Base-by-base conservation (phyloP, 2,113 vertebrate genomes). In the Steatornis caripensis region DNA sequence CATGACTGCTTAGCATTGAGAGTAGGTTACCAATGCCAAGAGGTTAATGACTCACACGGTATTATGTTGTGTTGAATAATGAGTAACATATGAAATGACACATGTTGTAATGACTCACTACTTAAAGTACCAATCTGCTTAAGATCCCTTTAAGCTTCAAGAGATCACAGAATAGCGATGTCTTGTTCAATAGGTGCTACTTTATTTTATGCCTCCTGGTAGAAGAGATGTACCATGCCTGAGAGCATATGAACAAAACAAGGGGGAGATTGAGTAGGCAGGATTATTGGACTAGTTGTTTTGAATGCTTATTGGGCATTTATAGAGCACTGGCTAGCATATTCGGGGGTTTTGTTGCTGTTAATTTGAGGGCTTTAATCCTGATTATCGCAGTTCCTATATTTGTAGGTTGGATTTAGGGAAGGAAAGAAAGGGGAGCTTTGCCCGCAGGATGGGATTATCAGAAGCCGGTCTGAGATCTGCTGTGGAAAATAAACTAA, bases 31-130 rank as follows among this genome's bases (percentile, higher is more conserved):
- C 86, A 79, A 48, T 94, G 96, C 96, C 92, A 94, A 93, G 95
- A 97, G 97, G 97, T 98, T 97, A 98, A 97, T 96, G 95, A 94
- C 94, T 91, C 96, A 78, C 91, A 82, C 9, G 27, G 94, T 84
- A 93, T 96, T 95, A 94, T 81, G 93, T 92, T 92, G 91, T 95
- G 93, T 64, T 48, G 92, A 95, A 95, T 97, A 97, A 97, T 97
- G 96, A 96, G 86, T 83, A 97, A 94, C 96, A 96, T 95, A 84
- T 87, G 92, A 96, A 97, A 96, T 90, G 92, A 96, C 96, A 96
- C 92, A 90, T 97, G 96, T 97, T 95, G 92, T 98, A 95, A 96
- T 89, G 93, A 93, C 89, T 96, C 12, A 43, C 95, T 93, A 41
- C 95, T 89, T 94, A 90, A 93, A 94, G 95, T 84, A 95, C 90